A percentile compares a stretch with the other conserved stretches of the same genome.
These are phyloP conservation scores for Margaritifera margaritifera DNA, from an alignment of 2,888 invertebrate species.

Conservation along the genomic window DNA sequence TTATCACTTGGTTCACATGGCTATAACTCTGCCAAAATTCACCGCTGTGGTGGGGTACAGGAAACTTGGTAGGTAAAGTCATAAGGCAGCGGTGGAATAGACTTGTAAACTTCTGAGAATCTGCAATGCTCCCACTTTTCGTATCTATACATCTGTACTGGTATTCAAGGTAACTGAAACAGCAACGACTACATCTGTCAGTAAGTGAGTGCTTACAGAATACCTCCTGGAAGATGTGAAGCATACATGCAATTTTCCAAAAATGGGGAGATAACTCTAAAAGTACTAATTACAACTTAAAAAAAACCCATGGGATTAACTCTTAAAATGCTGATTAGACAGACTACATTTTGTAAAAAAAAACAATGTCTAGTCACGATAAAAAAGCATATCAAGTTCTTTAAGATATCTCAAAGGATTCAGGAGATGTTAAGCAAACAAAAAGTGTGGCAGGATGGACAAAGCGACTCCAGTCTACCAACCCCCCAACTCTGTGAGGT, in stretches of 20 bases:
- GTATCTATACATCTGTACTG: slow-evolving; percentile 31
- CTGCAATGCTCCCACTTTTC: slow-evolving; percentile 9
- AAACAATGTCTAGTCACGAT: background rate
- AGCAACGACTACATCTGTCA: background rate
- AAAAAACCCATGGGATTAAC: slow-evolving; percentile 2
- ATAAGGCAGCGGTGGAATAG: slow-evolving; percentile 45
- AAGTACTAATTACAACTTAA: background rate
- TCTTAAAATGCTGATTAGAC: background rate
- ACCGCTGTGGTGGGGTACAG: slow-evolving; percentile 30
- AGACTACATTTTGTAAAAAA: background rate
- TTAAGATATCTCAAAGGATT: too few species aligned
- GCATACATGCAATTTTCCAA: background rate
- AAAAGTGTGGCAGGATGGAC: too few species aligned
- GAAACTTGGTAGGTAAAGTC: slow-evolving; percentile 47
- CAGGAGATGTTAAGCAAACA: too few species aligned
- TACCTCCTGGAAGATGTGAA: background rate
- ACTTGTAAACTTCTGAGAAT: slow-evolving; percentile 27
- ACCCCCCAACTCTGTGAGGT: too few species aligned
- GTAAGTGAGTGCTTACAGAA: background rate
- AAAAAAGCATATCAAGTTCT: too few species aligned
- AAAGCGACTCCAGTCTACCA: too few species aligned
- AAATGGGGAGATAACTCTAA: too few species aligned
- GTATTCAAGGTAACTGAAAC: slow-evolving; percentile 50
- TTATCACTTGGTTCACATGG: slow-evolving; percentile 52
- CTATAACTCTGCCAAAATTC: slow-evolving; percentile 48